These are phyloP conservation scores for Phylloscopus trochiloides DNA, from an alignment of 2,113 vertebrate genomes.

Conservation along the genomic window DNA sequence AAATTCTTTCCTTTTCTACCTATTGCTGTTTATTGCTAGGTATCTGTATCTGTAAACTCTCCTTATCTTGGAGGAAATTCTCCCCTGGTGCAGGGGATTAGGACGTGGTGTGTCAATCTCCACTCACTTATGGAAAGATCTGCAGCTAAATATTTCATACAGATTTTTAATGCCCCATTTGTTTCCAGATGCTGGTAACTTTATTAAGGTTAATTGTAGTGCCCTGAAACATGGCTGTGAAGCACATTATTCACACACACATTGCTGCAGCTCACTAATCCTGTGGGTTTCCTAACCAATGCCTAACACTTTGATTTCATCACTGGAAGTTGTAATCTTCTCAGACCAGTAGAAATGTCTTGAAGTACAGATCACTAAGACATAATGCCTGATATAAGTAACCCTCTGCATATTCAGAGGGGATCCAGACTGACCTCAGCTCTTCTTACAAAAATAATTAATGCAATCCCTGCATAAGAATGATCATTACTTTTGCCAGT, in stretches of 20 bases:
- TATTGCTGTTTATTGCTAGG: neutral
- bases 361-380: neutral
- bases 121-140: neutral
- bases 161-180: slow-evolving; percentile 54
- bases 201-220: slow-evolving; percentile 64
- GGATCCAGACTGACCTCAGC: neutral
- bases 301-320: neutral
- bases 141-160: slow-evolving; percentile 41
- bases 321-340: neutral
- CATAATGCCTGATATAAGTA: neutral
- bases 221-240: slow-evolving; percentile 9
- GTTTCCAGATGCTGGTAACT: slow-evolving; percentile 54
- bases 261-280: neutral
- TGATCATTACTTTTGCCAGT: neutral
- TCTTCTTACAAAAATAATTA: neutral
- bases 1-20: neutral
- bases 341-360: neutral
- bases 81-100: neutral
- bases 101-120: neutral
- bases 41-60: neutral
- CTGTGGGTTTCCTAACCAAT: neutral
- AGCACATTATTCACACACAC: slow-evolving; percentile 32
- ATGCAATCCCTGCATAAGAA: neutral
- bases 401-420: neutral
- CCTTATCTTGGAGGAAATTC: neutral